These are phyloP conservation scores for Lipophrys pholis DNA, from an alignment of 2,113 vertebrate species.

Conservation along the genomic window DNA sequence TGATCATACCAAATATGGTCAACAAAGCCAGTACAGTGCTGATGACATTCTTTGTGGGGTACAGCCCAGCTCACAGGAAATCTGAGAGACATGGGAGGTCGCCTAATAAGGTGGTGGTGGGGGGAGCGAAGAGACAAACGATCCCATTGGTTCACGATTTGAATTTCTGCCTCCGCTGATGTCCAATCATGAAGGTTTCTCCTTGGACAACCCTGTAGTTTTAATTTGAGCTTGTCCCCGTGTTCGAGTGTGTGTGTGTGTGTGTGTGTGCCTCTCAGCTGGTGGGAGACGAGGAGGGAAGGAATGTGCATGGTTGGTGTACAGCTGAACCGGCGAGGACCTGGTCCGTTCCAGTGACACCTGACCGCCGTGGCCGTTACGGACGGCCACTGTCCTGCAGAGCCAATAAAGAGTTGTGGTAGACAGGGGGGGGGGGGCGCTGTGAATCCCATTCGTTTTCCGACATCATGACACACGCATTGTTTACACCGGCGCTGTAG, in stretches of 20 bases:
- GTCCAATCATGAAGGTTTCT: slow-evolving; percentile 74
- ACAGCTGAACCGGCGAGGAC: slow-evolving; percentile 62
- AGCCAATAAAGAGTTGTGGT: slow-evolving; percentile 36
- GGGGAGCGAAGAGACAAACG: slow-evolving; percentile 57
- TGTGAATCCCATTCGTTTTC: slow-evolving; percentile 36
- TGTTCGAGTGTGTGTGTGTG: slow-evolving; percentile 31
- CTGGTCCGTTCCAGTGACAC: slow-evolving; percentile 59
- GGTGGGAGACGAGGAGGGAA: slow-evolving; percentile 77
- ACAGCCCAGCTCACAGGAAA: slow-evolving; percentile 70
- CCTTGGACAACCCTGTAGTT: slow-evolving; percentile 53
- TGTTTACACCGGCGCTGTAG: slow-evolving; percentile 41
- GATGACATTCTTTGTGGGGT: slow-evolving; percentile 68
- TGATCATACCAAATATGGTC: slow-evolving; percentile 83
- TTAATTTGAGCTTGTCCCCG: slow-evolving; percentile 62
- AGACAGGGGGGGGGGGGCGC: slow-evolving; percentile 8
- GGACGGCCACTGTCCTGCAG: slow-evolving; percentile 23
- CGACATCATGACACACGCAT: slow-evolving; percentile 38
- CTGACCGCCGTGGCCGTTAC: slow-evolving; percentile 49
- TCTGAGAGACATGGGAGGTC: slow-evolving; percentile 75
- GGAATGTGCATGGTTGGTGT: slow-evolving; percentile 84
- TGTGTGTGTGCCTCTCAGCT: slow-evolving; percentile 46
- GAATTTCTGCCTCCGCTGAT: slow-evolving; percentile 74
- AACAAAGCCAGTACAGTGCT: slow-evolving; percentile 77
- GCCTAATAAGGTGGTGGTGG: slow-evolving; percentile 71
- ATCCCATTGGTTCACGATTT: slow-evolving; percentile 77